Conservation (phyloP, 2,888 invertebrate genomes). For the Hydroisotoma schaefferi region DNA sequence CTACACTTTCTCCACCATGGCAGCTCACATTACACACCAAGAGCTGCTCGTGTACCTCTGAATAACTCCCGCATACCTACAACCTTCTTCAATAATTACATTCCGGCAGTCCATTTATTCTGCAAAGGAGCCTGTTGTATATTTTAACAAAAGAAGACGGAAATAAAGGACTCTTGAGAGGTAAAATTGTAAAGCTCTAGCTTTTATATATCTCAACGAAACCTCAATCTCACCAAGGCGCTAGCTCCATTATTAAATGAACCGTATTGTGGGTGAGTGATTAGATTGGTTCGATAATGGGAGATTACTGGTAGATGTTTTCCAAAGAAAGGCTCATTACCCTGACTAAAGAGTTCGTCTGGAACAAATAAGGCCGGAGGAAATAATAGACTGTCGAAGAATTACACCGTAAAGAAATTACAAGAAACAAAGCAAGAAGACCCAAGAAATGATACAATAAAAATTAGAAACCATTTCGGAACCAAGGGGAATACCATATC, state of each 20-base stretch:
- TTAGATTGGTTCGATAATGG: neutral
- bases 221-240: neutral
- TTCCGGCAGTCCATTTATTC: no score
- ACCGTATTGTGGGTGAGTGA: conserved; percentile 1
- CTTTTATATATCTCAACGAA: neutral
- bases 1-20: no score
- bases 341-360: neutral
- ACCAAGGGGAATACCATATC: conserved; percentile 20
- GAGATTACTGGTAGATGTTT: neutral
- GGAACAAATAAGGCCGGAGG: conserved; percentile 2
- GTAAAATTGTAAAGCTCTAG: no score
- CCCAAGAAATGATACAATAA: conserved; percentile 7
- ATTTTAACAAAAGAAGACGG: no score
- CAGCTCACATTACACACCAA: no score
- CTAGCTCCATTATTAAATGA: neutral
- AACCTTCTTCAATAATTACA: no score
- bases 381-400: neutral
- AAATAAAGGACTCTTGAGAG: no score
- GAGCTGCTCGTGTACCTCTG: no score
- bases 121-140: no score
- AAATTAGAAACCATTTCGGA: conserved; percentile 1
- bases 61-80: no score
- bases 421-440: neutral
- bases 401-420: conserved; percentile 3
- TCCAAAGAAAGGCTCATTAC: neutral